Base-by-base conservation (phyloP, 1,140 invertebrate species). In the Hylyphantes graminicola region DNA sequence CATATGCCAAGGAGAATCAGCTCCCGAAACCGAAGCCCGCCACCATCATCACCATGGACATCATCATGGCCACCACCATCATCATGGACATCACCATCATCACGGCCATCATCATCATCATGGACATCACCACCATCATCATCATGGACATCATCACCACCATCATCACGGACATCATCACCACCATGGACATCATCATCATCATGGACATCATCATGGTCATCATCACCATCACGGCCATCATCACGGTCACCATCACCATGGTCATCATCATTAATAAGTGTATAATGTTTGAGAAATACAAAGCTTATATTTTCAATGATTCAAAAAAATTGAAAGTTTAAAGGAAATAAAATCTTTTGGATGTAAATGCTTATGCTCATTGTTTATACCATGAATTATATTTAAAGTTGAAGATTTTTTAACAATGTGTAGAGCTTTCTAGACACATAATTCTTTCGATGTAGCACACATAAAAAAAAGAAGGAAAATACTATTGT, bases 1-100 rank as follows among this genome's bases (percentile, higher is more conserved):
- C 21, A 11, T 48, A 8, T 13, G 7, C 3, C 15, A 63, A n/a
- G 12, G 74, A 10, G 57, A 63, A 48, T 13, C 48, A 5, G 10
- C 12, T 5, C 8, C 19, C 19, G 74, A 48, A n/a, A n/a, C 63
- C 50, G 74, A 78, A 17, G 63, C 11, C 15, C 54, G 61, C 9
- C 75, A 64, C 35, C 75, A 78, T 12, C 75, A 77, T 53, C 75
- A 77, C n/a, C 75, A 78, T 65, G 75, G 61, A 7, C 61, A 78
- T 21, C 75, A 78, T 54, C 75, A 78, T 35, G 75, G 75, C 0
- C 74, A 76, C 6, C 21, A 48, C 0, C 75, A 77, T 12, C 19
- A 50, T 15, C 75, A 77, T 65, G 9, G 13, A 0, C 74, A 76
- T 55, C n/a, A 19, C 0, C 75, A 78, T n/a, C 61, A 67, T 7